Base-by-base conservation (phyloP, 2,797 vertebrate genomes). In the Xenopus petersii region DNA sequence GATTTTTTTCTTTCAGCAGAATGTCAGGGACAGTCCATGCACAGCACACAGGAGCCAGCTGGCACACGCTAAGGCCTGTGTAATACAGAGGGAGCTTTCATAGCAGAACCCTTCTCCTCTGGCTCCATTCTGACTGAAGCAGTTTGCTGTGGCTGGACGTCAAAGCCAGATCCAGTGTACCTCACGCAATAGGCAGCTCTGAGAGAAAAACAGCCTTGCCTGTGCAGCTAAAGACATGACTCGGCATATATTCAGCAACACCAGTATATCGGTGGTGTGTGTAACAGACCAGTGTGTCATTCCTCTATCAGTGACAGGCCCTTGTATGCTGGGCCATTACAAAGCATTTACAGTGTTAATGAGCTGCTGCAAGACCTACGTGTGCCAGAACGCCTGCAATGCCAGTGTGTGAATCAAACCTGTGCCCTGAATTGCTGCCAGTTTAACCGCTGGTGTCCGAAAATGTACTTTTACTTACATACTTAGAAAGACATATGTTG, bases 71-170 rank as follows among this genome's bases (percentile, higher is more conserved):
- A 48, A 69, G 36, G 30, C 48, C 66, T 65, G 62, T 30, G 68
- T 73, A 58, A 67, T 64, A 78, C 75, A 78, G 75, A 78, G 36
- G 64, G 70, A 51, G 75, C 75, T 73, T 78, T 79, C 76, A 79
- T 79, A 64, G 66, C 26, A 74, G 66, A 71, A 70, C 71, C 46
- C 49, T 15, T 51, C 49, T 56, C 67, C 66, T 61, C 65, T 64
- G 71, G 76, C 67, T 79, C 71, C 76, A 17, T 74, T 54, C 71
- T 74, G 76, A 67, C 71, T 79, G 71, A 70, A 46, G 60, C 66
- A 74, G 61, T 66, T 74, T 24, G 46, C 71, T 74, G 76, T 69
- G 65, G 64, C 64, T 65, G 67, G 69, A 54, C 21, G 51, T 77
- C 70, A 56, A 60, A 70, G 67, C 61, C 76, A 79, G 66, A 73